Conservation (phyloP, 2,888 invertebrate species). For the Caenorhabditis panamensis region DNA sequence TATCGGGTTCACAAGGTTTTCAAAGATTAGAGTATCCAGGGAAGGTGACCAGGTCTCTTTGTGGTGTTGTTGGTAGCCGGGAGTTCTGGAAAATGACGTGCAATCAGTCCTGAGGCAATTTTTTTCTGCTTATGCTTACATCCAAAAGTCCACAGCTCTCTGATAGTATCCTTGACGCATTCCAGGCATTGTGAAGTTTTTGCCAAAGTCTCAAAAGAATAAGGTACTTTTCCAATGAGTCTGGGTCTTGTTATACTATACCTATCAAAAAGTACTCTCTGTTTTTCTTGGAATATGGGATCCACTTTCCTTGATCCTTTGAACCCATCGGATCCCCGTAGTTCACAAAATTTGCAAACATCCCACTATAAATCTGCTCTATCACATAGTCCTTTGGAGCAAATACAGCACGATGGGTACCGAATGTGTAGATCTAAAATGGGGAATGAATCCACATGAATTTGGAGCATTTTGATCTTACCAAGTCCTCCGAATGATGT, state of each 20-base stretch:
- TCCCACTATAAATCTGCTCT: slow-evolving; percentile 37
- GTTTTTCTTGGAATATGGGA: slow-evolving; percentile 1
- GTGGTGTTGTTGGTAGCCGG: slow-evolving; percentile 27
- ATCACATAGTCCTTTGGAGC: slow-evolving; percentile 39
- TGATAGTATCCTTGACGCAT: slow-evolving; percentile 14
- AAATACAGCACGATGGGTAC: slow-evolving; percentile 30
- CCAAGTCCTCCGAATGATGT: slow-evolving; percentile 50
- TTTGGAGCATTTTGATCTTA: too few relatives aligned
- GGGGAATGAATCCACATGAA: too few relatives aligned
- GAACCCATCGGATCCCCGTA: slow-evolving; percentile 37
- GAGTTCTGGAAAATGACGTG: slow-evolving; percentile 54
- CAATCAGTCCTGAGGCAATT: background rate
- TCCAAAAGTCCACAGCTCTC: slow-evolving; percentile 30
- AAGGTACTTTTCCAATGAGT: background rate
- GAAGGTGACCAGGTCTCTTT: slow-evolving; percentile 6
- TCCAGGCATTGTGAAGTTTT: slow-evolving; percentile 49
- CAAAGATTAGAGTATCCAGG: background rate
- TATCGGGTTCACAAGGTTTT: background rate
- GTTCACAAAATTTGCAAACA: slow-evolving; percentile 45
- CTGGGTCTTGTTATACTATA: background rate
- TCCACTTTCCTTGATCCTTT: slow-evolving; percentile 20
- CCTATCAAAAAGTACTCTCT: slow-evolving; percentile 48
- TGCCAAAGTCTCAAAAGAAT: slow-evolving; percentile 30
- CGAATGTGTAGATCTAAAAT: slow-evolving; percentile 53
- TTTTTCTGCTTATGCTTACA: background rate